Evolutionary conservation across 2,888 invertebrate species (phyloP).

Genomic region (Dicycla oo): DNA sequence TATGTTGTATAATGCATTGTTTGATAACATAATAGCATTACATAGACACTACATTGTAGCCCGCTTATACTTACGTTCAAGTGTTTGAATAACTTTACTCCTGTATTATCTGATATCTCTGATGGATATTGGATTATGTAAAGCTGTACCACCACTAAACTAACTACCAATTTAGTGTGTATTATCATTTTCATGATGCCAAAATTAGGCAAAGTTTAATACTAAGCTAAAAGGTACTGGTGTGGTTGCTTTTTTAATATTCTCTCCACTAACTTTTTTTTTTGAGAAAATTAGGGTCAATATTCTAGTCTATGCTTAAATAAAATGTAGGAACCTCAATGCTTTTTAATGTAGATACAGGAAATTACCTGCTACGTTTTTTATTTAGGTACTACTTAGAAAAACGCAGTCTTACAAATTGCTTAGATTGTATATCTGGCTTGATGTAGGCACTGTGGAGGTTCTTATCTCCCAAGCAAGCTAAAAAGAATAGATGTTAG

Average conservation of each 20-base stretch:
- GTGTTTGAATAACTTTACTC: slow-evolving; percentile 7
- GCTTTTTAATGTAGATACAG: neutral
- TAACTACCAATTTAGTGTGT: neutral
- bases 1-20: slow-evolving; percentile 40
- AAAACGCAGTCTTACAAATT: neutral
- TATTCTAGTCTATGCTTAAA: too few relatives aligned
- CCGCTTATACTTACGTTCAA: neutral
- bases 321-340: neutral
- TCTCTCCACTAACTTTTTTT: too few relatives aligned
- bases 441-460: too few relatives aligned
- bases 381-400: too few relatives aligned
- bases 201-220: neutral
- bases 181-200: neutral
- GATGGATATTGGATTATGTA: neutral
- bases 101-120: neutral
- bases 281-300: too few relatives aligned
- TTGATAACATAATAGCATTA: slow-evolving; percentile 49
- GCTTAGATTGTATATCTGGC: neutral
- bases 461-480: too few relatives aligned
- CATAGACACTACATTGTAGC: slow-evolving; percentile 15
- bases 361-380: neutral
- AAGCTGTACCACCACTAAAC: too few relatives aligned
- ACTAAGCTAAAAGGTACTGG: neutral
- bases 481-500: too few relatives aligned
- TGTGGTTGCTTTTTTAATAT: neutral